Evolutionary conservation across 2,888 invertebrate species (phyloP).

Genomic region (Phalera bucephala): DNA sequence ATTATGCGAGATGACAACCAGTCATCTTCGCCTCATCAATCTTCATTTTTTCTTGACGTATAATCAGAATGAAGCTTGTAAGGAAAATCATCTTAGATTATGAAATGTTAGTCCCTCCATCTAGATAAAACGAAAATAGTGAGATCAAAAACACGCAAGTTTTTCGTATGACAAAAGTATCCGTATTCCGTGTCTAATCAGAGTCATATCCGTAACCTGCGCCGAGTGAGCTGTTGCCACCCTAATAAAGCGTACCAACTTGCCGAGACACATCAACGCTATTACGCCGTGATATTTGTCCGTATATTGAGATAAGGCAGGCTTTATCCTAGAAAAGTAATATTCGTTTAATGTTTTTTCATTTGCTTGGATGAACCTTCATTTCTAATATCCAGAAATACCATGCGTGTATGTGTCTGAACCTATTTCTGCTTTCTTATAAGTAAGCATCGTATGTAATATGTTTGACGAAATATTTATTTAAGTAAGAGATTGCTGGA

Average conservation of each 20-base stretch:
- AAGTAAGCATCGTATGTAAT: too few species aligned
- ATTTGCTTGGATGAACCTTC: conserved; percentile 3
- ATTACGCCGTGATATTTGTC: conserved; percentile 2
- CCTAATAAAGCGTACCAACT: conserved; percentile 7
- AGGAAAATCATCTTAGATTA: too few species aligned
- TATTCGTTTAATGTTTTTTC: conserved; percentile 3
- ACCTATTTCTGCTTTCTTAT: too few species aligned
- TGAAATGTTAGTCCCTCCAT: too few species aligned
- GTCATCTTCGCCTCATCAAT: too few species aligned
- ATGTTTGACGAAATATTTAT: too few species aligned
- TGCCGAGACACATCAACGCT: conserved; percentile 2
- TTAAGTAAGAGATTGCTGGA: too few species aligned
- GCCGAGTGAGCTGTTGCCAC: conserved; percentile 8
- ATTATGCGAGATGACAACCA: too few species aligned
- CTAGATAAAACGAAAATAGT: not conserved
- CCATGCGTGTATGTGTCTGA: too few species aligned
- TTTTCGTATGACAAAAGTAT: conserved; percentile 5
- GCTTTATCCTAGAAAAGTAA: conserved; percentile 3
- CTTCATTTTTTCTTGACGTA: too few species aligned
- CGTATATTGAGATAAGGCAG: not conserved
- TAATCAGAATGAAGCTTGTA: too few species aligned
- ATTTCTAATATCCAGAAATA: conserved; percentile 6
- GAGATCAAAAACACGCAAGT: not conserved
- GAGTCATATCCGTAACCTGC: conserved; percentile 13
- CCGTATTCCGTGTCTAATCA: conserved; percentile 15